Evolutionary conservation across 2,888 invertebrate species (phyloP), one percentile per base, ranked within the genome.

Genomic region (Furcula furcula): DNA sequence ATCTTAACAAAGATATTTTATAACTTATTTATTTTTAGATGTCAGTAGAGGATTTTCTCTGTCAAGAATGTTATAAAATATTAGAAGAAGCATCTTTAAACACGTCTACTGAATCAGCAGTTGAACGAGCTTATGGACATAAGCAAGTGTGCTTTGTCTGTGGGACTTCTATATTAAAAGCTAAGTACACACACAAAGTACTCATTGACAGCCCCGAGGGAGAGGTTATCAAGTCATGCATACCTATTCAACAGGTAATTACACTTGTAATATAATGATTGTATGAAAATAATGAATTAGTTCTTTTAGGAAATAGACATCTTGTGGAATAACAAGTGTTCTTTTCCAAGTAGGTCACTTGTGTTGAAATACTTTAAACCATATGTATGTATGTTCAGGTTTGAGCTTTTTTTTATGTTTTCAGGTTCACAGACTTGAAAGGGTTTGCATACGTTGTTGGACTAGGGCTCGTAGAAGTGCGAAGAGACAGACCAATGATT

Each of bases 381-480:
- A 11, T 11, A 11, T 11, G 11, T 11, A 25, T 25, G 7, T 12
- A 11, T n/a, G n/a, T n/a, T n/a, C n/a, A n/a, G n/a, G n/a, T 12
- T 25, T 7, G 7, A 11, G 7, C 11, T 11, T 25, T 10, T 10
- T 11, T 25, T 25, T 11, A 11, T 7, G 7, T 25, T 25, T 25
- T 25, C 11, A 11, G 7, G 10, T 10, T 25, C 22, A 34, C 14
- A 15, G 23, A 5, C 28, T 34, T 13, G 13, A 19, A 29, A 29
- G 18, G 29, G 29, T 19, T 29, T 34, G 27, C 20, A 21, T 29
- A 28, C 28, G 15, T 28, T 29, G 22, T 34, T 34, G 34, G 29
- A 22, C 25, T 18, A 34, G 23, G 29, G 34, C 29, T 7, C 29
- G 18, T 34, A 34, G 29, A 29, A 34, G 29, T 29, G 34, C 29